Conservation (phyloP, 2,113 vertebrate genomes). For the Stictonetta naevosa region DNA sequence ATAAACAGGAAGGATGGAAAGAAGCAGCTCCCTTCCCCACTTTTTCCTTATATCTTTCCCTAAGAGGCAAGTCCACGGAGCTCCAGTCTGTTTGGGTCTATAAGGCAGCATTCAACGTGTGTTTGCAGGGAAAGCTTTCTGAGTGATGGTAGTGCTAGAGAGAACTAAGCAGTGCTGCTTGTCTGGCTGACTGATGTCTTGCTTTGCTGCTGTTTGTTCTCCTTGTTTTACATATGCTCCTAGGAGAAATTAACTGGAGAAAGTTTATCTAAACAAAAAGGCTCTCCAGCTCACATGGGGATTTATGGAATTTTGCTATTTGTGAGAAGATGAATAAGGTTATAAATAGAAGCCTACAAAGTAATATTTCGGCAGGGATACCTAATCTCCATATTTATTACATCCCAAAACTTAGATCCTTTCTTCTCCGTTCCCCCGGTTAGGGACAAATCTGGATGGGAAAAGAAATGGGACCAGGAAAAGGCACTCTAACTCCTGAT, state of each 20-base stretch:
- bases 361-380: background rate
- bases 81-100: background rate
- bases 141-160: fast-evolving
- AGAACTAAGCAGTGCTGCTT: background rate
- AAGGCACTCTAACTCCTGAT: background rate
- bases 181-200: background rate
- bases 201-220: background rate
- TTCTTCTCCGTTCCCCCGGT: background rate
- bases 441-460: background rate
- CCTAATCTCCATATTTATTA: background rate
- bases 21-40: background rate
- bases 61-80: background rate
- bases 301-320: background rate
- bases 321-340: background rate
- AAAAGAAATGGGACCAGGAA: background rate
- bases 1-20: background rate
- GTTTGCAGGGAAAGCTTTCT: background rate
- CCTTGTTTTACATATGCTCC: background rate
- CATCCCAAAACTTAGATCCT: background rate
- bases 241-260: background rate
- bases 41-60: background rate
- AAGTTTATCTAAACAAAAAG: slow-evolving; percentile 16
- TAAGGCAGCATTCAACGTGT: background rate
- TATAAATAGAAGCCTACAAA: background rate
- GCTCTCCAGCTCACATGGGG: background rate